Evolutionary conservation across 2,888 invertebrate species (phyloP).

Genomic region (Oegoconia quadripuncta): DNA sequence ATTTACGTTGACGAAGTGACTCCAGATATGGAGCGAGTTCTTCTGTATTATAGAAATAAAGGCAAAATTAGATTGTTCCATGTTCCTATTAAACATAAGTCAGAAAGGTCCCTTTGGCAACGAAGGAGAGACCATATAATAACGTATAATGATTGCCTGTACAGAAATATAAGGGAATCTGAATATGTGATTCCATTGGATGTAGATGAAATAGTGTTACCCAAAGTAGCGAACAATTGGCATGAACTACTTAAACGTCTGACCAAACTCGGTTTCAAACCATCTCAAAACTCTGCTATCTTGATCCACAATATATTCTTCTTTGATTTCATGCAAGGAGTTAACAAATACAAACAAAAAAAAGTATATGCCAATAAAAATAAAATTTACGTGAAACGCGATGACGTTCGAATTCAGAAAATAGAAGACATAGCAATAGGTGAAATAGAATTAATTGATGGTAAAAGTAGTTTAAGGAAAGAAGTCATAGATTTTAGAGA

Average conservation of each 20-base stretch:
- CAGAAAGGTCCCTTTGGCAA: constrained; percentile 77
- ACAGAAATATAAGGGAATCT: constrained; percentile 82
- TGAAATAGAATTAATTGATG: constrained; percentile 49
- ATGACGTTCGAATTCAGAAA: constrained; percentile 57
- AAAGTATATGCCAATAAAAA: constrained; percentile 29
- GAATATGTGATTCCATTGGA: constrained; percentile 84
- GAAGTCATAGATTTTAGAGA: constrained; percentile 45
- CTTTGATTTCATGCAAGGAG: constrained; percentile 75
- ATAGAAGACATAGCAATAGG: constrained; percentile 39
- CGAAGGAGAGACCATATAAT: constrained; percentile 84
- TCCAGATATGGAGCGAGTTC: constrained; percentile 70
- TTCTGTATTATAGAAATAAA: constrained; percentile 75
- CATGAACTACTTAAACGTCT: constrained; percentile 74
- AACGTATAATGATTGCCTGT: constrained; percentile 88
- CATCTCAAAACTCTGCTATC: constrained; percentile 78
- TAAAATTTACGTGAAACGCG: constrained; percentile 60
- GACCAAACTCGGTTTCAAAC: constrained; percentile 54
- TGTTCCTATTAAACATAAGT: constrained; percentile 73
- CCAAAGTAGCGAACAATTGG: constrained; percentile 80
- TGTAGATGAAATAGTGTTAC: constrained; percentile 86
- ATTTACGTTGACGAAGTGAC: constrained; percentile 82
- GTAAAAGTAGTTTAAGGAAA: constrained; percentile 40
- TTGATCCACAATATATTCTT: constrained; percentile 84
- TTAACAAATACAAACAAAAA: constrained; percentile 33
- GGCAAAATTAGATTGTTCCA: constrained; percentile 70